Conservation (phyloP, 2,888 invertebrate species). For the Apamea epomidion region DNA sequence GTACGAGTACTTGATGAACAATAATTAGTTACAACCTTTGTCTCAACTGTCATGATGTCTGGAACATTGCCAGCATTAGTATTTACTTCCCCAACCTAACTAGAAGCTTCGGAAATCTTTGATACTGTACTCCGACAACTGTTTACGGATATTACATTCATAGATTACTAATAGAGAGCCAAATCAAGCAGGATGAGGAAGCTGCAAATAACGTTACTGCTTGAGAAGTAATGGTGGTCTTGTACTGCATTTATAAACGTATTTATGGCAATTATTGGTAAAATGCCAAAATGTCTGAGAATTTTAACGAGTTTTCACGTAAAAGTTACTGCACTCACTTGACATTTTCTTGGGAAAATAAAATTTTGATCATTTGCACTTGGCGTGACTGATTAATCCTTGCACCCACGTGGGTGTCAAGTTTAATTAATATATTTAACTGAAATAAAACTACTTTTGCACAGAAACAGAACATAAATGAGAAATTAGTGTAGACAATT, state of each 20-base stretch:
- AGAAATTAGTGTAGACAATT: neutral
- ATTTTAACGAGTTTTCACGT: conserved; percentile 72
- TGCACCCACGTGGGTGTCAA: conserved; percentile 2
- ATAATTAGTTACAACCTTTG: conserved; percentile 64
- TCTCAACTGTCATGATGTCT: conserved; percentile 56
- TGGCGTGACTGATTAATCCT: conserved; percentile 20
- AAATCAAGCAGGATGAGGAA: conserved; percentile 49
- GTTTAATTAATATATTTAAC: conserved; percentile 7
- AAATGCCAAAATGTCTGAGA: conserved; percentile 77
- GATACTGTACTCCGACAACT: conserved; percentile 45
- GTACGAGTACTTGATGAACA: conserved; percentile 43
- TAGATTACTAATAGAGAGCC: conserved; percentile 61
- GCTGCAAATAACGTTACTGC: conserved; percentile 51
- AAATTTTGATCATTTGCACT: conserved; percentile 41
- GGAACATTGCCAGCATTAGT: conserved; percentile 63
- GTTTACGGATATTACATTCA: conserved; percentile 68
- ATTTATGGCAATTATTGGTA: conserved; percentile 72
- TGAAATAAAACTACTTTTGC: conserved; percentile 5
- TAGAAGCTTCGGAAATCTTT: conserved; percentile 40
- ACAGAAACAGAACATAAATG: neutral
- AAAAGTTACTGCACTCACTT: conserved; percentile 56
- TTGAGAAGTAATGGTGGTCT: conserved; percentile 52
- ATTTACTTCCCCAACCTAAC: conserved; percentile 54
- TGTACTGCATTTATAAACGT: conserved; percentile 58
- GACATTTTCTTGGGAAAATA: conserved; percentile 49